phyloP scores from a whole-genome alignment of 1,140 invertebrate genomes.

The Xylocopa sonorina region DNA sequence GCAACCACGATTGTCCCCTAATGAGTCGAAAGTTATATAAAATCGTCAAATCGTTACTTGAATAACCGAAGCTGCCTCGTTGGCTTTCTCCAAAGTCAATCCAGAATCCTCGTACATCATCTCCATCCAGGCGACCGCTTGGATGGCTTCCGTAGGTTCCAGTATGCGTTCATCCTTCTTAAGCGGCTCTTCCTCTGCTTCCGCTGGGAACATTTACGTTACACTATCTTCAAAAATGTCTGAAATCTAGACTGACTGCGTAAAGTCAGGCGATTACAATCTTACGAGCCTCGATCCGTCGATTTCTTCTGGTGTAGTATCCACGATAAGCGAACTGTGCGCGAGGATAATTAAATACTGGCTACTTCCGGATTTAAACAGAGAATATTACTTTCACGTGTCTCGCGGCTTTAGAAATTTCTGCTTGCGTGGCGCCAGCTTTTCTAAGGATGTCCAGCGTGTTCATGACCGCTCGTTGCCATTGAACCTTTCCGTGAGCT shows the following conservation, averaged over 20 bases:
- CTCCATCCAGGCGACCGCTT: slow-evolving; percentile 70
- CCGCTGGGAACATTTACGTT: slow-evolving; percentile 22
- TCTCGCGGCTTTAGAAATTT: slow-evolving; percentile 77
- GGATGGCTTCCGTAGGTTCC: slow-evolving; percentile 59
- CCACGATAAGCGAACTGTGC: slow-evolving; percentile 78
- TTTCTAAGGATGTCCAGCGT: slow-evolving; percentile 79
- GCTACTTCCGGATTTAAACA: background rate
- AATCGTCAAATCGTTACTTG: slow-evolving; percentile 67
- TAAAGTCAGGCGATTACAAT: background rate
- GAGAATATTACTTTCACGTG: slow-evolving; percentile 74
- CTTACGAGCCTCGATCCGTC: slow-evolving; percentile 60
- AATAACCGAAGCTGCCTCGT: slow-evolving; percentile 76
- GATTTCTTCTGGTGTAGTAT: slow-evolving; percentile 78
- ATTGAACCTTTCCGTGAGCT: slow-evolving; percentile 76
- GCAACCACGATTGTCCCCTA: too few relatives aligned
- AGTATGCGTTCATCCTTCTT: slow-evolving; percentile 42
- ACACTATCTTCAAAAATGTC: background rate
- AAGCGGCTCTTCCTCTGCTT: slow-evolving; percentile 27
- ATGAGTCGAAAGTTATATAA: background rate
- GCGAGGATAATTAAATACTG: background rate
- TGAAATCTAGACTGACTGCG: background rate
- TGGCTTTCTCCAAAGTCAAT: slow-evolving; percentile 69
- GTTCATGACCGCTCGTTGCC: slow-evolving; percentile 79
- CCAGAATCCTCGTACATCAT: slow-evolving; percentile 73
- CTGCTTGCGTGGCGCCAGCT: slow-evolving; percentile 75